Percentiles rank a stretch among this genome's conserved stretches.
These are phyloP conservation scores for Charadrius vociferus DNA, from an alignment of 2,113 vertebrate species.

Conservation along the genomic window DNA sequence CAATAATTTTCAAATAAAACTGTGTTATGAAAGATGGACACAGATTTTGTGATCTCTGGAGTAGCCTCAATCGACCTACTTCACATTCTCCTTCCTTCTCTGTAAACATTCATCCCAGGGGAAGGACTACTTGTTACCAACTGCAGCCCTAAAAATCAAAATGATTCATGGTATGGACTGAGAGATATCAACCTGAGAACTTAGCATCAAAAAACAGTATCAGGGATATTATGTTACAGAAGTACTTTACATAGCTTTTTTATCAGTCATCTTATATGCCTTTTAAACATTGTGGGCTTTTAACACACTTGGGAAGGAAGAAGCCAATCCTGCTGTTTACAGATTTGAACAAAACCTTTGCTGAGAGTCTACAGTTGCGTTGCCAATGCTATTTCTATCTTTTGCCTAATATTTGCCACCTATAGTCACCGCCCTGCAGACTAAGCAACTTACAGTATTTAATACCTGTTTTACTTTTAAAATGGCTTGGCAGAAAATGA, in stretches of 20 bases:
- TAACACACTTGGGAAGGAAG: background rate
- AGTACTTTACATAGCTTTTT: background rate
- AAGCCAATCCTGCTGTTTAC: background rate
- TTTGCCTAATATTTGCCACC: background rate
- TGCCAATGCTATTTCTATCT: background rate
- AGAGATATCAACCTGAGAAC: background rate
- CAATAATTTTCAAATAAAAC: background rate
- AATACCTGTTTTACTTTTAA: background rate
- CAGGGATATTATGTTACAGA: background rate
- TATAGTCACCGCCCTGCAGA: background rate
- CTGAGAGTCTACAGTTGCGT: background rate
- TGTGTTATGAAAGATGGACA: background rate
- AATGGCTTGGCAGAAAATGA: background rate
- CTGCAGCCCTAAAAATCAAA: background rate
- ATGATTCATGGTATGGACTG: background rate
- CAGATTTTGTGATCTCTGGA: background rate
- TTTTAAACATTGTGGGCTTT: background rate
- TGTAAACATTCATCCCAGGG: background rate
- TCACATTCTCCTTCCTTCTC: background rate
- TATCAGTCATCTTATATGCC: background rate
- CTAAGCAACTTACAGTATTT: background rate
- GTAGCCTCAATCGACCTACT: background rate
- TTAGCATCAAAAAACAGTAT: background rate
- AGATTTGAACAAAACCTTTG: conserved; percentile 72
- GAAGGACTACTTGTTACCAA: background rate